These are phyloP conservation scores for Eupithecia tripunctaria DNA, from an alignment of 2,888 invertebrate species.

Conservation along the genomic window DNA sequence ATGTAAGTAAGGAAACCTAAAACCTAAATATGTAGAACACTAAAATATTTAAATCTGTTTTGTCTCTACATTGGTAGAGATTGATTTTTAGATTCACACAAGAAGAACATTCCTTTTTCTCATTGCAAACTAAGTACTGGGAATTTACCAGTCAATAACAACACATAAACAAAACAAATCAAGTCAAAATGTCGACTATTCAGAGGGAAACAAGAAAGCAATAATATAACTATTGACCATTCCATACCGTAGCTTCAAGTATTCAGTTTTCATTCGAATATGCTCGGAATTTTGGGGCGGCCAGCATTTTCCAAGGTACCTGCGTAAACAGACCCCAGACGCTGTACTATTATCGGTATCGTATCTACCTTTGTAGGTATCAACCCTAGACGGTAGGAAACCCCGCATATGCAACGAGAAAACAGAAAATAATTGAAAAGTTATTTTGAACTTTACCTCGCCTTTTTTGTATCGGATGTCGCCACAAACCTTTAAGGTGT, in stretches of 20 bases:
- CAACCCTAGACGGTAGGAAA: neutral
- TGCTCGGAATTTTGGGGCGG: conserved; percentile 32
- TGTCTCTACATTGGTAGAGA: neutral
- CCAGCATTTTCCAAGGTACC: conserved; percentile 28
- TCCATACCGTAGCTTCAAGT: conserved; percentile 19
- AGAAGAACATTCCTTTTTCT: neutral
- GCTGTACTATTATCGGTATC: neutral
- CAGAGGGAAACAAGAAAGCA: neutral
- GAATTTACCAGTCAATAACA: neutral
- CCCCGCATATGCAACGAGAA: neutral
- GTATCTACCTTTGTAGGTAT: neutral
- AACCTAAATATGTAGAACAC: no score
- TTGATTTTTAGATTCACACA: neutral
- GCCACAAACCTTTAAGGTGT: neutral
- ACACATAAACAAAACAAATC: conserved; percentile 11
- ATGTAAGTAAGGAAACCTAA: no score
- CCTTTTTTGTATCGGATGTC: neutral
- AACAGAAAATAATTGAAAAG: neutral
- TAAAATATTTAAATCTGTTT: neutral
- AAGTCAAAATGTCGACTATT: conserved; percentile 7
- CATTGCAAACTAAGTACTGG: neutral
- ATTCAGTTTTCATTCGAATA: conserved; percentile 33
- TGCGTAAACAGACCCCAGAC: conserved; percentile 20
- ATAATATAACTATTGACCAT: conserved; percentile 15
- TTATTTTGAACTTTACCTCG: neutral